Conservation (phyloP, 2,113 vertebrate species). For the Corythaeola cristata region DNA sequence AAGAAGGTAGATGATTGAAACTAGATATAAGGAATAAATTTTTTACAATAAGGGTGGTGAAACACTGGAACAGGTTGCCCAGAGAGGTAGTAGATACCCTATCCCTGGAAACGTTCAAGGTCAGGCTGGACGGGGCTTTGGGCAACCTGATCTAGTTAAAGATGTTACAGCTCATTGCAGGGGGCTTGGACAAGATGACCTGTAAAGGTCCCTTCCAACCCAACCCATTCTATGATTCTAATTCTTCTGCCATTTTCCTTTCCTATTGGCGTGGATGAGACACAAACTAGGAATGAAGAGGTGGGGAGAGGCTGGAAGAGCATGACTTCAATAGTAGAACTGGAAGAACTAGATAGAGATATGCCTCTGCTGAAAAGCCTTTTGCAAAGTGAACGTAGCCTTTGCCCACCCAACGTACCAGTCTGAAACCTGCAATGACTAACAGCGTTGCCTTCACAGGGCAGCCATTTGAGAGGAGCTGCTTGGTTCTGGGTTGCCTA, state of each 20-base stretch:
- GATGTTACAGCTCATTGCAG: too few species aligned
- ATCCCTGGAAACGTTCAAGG: too few species aligned
- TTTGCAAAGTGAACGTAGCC: background rate
- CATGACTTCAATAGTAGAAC: background rate
- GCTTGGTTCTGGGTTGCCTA: background rate
- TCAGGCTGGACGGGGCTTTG: too few species aligned
- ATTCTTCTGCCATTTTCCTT: background rate
- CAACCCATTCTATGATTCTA: too few species aligned
- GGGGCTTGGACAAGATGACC: too few species aligned
- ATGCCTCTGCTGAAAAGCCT: background rate
- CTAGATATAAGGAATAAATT: too few species aligned
- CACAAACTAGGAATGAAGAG: background rate
- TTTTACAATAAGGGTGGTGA: too few species aligned
- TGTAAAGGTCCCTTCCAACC: too few species aligned
- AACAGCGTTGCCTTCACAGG: background rate
- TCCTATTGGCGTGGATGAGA: fast-evolving
- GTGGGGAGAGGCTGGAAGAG: background rate
- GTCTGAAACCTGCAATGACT: background rate
- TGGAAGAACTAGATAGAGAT: background rate
- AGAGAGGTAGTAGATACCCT: too few species aligned
- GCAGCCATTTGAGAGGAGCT: background rate
- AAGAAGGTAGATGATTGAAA: too few species aligned
- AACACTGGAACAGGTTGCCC: too few species aligned
- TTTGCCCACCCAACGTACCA: background rate
- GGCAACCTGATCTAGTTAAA: too few species aligned